These are phyloP conservation scores for Myodes glareolus DNA, from an alignment of 2,113 vertebrate genomes.

Conservation along the genomic window DNA sequence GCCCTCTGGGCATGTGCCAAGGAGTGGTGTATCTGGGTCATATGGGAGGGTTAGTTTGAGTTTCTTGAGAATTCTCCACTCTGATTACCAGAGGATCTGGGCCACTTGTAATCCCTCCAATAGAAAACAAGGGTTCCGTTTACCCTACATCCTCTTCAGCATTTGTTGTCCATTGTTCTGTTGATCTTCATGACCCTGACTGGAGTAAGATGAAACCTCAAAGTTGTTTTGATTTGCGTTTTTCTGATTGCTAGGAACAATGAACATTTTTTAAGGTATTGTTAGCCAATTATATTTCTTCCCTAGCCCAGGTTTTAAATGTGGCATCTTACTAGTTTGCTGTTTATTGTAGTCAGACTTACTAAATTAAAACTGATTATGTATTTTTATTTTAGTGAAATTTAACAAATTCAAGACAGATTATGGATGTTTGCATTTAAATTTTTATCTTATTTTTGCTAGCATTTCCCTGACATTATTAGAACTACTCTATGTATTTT, in stretches of 20 bases:
- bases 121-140: background rate
- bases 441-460: background rate
- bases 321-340: background rate
- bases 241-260: background rate
- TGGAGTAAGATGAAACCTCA: background rate
- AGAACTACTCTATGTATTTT: background rate
- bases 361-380: background rate
- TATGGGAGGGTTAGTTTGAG: too few species aligned
- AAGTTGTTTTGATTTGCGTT: background rate
- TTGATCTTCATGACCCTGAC: background rate
- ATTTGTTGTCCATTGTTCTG: background rate
- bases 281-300: background rate
- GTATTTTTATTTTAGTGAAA: background rate
- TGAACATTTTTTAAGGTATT: background rate
- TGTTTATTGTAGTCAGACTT: conserved; percentile 23
- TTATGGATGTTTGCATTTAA: background rate
- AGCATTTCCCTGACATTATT: background rate
- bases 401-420: background rate
- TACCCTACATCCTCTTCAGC: too few species aligned
- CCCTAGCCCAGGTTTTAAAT: background rate
- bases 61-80: background rate
- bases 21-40: background rate
- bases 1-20: too few species aligned
- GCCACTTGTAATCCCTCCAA: background rate
- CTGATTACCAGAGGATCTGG: background rate